These are phyloP conservation scores for Trinorchestia longiramus DNA, from an alignment of 1,140 invertebrate species.

Conservation along the genomic window DNA sequence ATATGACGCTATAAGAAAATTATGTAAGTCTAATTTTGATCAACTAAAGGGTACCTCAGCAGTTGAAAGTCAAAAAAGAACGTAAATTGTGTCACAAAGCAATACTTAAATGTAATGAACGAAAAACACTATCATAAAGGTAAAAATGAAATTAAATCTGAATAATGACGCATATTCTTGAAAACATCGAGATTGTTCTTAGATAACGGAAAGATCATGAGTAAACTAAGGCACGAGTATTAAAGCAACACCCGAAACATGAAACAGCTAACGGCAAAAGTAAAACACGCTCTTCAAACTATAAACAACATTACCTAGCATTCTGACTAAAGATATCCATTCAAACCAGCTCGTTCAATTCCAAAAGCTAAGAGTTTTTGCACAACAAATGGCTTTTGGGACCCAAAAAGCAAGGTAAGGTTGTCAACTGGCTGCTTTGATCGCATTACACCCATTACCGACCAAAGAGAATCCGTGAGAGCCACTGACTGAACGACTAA, in stretches of 20 bases:
- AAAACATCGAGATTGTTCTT: no score
- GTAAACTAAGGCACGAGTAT: background rate
- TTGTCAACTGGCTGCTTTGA: conserved; percentile 17
- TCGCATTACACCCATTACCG: conserved; percentile 37
- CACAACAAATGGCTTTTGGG: conserved; percentile 11
- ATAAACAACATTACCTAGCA: background rate
- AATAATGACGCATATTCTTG: no score
- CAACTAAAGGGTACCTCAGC: no score
- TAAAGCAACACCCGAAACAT: background rate
- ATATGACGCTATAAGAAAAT: no score
- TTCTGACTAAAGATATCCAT: background rate
- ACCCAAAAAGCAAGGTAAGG: background rate
- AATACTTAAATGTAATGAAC: no score
- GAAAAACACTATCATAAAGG: no score
- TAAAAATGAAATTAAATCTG: no score
- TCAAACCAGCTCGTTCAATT: background rate
- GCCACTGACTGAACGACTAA: background rate
- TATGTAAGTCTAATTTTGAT: no score
- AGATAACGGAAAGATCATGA: background rate
- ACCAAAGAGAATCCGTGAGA: conserved; percentile 34
- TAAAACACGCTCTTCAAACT: background rate
- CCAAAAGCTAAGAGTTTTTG: background rate
- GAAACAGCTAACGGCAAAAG: background rate
- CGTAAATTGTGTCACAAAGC: no score
- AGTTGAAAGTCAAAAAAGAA: no score